A percentile compares a stretch with the other conserved stretches of the same genome.
Conservation (phyloP, 2,888 invertebrate species). For the Microchrysa polita region DNA sequence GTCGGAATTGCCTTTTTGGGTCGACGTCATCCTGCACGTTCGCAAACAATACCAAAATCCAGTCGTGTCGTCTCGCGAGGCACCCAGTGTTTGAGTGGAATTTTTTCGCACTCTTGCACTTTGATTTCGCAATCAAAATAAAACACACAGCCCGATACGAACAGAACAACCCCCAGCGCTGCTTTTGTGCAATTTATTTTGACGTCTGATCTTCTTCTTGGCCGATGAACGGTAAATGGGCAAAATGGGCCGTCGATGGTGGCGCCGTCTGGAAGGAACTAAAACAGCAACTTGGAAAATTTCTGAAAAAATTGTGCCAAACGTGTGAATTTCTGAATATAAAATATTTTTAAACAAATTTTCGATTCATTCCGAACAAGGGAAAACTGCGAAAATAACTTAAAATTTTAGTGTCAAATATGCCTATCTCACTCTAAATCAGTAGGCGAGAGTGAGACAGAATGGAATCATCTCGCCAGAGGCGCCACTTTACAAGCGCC, state of each 20-base stretch:
- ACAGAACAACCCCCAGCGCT: constrained; percentile 3
- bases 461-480: too few relatives aligned
- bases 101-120: constrained; percentile 22
- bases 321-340: too few relatives aligned
- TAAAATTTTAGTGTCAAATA: too few relatives aligned
- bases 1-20: constrained; percentile 28
- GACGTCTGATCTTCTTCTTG: constrained; percentile 35
- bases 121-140: constrained; percentile 38
- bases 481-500: too few relatives aligned
- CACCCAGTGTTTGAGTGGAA: constrained; percentile 35
- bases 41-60: constrained; percentile 30
- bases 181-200: constrained; percentile 24
- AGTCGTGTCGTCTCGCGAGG: constrained; percentile 28
- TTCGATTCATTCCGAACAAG: too few relatives aligned
- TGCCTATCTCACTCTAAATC: too few relatives aligned
- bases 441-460: too few relatives aligned
- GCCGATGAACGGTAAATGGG: neutral
- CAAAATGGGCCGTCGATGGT: neutral
- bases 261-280: too few relatives aligned
- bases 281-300: too few relatives aligned
- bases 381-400: too few relatives aligned
- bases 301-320: too few relatives aligned
- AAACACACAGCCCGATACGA: constrained; percentile 20
- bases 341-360: too few relatives aligned
- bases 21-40: constrained; percentile 41